A percentile compares a stretch with the other conserved stretches of the same genome.
Evolutionary conservation across 2,797 vertebrate species (phyloP).

Genomic region (Botia kubotai): DNA sequence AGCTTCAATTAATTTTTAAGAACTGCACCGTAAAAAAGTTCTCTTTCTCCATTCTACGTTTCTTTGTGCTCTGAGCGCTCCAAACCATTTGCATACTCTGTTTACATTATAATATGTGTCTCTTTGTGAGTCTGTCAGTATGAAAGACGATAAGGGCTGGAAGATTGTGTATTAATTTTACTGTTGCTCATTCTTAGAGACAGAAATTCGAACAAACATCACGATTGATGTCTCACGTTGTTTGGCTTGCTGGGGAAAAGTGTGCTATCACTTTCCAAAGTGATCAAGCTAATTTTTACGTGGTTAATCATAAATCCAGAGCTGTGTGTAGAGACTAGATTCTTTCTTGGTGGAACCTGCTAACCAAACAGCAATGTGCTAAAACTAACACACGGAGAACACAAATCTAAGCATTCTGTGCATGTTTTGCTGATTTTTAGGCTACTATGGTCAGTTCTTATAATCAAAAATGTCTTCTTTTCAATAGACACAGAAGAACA

Average conservation of each 20-base stretch:
- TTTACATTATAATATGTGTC: slow-evolving; percentile 14
- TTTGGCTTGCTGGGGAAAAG: too few species aligned
- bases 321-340: too few species aligned
- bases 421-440: background rate
- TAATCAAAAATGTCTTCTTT: background rate
- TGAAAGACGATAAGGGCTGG: background rate
- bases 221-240: too few species aligned
- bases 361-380: background rate
- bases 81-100: background rate
- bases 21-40: too few species aligned
- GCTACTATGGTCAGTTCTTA: background rate
- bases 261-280: too few species aligned
- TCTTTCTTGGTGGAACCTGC: background rate
- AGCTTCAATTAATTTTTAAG: slow-evolving; percentile 4
- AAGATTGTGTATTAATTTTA: background rate
- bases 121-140: slow-evolving; percentile 37
- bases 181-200: too few species aligned
- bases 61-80: background rate
- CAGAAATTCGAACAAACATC: too few species aligned
- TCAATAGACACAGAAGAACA: background rate
- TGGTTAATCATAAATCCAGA: too few species aligned
- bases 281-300: too few species aligned
- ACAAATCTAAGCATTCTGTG: background rate
- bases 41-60: background rate
- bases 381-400: background rate